Evolutionary conservation across 2,113 vertebrate genomes (phyloP), one percentile per base, ranked within the genome.

Genomic region (Phaetusa simplex): DNA sequence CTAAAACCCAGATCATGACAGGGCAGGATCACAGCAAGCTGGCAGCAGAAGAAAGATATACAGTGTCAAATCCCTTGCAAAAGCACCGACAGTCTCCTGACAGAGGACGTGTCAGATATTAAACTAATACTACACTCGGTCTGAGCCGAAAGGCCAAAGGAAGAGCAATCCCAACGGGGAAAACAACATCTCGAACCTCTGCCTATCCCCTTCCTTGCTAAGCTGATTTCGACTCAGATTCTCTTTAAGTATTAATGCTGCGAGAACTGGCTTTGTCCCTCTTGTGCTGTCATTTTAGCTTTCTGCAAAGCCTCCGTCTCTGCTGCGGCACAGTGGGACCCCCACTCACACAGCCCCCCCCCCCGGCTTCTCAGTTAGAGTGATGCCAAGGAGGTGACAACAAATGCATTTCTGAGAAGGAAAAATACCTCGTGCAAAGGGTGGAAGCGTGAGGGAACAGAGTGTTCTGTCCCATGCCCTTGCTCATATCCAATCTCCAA

Each of bases 131-230:
- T n/a, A 3, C 23, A 4, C 40, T 34, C 13, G 4, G 50, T 22
- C 56, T 27, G 81, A 95, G 77, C 72, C 72, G 86, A 82, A 92
- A 95, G 83, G 92, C 69, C 86, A 69, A 43, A 79, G 83, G 83
- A 70, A 59, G 40, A 94, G 53, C 61, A 82, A 45, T 53, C 65
- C 36, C 71, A 56, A 58, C 27, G 69, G 74, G 43, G 76, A 65
- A 90, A 89, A 83, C 49, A 71, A 29, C 86, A 88, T 53, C 74
- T 64, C 2, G 1, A 84, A 43, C 19, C 14, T 88, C 69, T 86
- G 59, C 62, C 66, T 70, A 4, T 7, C 52, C 0, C 0, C 40
- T 93, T 73, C 78, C 67, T 91, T 0, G 0, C 43, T 79, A 50
- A 95, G 45, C 64, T 78, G 85, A 47, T 85, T 74, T 87, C 4